Percentiles rank a stretch among this genome's conserved stretches.
Evolutionary conservation across 2,113 vertebrate genomes (phyloP).

Genomic region (Burhinus oedicnemus): DNA sequence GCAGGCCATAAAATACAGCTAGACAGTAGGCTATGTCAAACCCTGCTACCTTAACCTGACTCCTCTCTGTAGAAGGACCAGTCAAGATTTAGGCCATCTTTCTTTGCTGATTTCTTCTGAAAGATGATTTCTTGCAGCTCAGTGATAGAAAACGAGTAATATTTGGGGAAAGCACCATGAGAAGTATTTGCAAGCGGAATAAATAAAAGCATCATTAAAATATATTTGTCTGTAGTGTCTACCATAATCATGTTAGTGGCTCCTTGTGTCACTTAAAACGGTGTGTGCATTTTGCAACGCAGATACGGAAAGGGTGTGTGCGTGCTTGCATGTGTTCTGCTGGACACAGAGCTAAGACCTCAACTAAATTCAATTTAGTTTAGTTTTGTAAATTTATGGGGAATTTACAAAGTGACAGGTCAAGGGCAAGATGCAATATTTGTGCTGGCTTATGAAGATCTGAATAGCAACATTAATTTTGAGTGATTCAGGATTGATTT

Average conservation of each 20-base stretch:
- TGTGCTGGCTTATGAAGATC: neutral
- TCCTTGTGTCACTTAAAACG: neutral
- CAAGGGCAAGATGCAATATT: neutral
- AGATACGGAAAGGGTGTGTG: fast-evolving
- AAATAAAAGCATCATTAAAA: neutral
- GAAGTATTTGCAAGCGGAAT: neutral
- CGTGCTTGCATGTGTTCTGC: neutral
- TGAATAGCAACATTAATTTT: neutral
- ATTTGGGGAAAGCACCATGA: neutral
- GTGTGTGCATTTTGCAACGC: neutral
- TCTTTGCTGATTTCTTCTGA: neutral
- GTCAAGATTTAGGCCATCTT: neutral
- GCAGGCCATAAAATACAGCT: neutral
- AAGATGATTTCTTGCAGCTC: neutral
- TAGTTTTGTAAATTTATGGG: neutral
- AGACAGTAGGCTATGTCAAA: neutral
- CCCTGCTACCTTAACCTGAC: fast-evolving
- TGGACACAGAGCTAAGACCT: neutral
- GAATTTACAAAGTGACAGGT: neutral
- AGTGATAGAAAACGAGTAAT: neutral
- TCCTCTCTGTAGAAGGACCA: neutral
- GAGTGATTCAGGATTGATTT: neutral
- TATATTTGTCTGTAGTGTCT: neutral
- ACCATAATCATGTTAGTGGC: neutral
- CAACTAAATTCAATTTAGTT: neutral